Evolutionary conservation across 2,888 invertebrate species (phyloP).

Genomic region (Idaea aversata): DNA sequence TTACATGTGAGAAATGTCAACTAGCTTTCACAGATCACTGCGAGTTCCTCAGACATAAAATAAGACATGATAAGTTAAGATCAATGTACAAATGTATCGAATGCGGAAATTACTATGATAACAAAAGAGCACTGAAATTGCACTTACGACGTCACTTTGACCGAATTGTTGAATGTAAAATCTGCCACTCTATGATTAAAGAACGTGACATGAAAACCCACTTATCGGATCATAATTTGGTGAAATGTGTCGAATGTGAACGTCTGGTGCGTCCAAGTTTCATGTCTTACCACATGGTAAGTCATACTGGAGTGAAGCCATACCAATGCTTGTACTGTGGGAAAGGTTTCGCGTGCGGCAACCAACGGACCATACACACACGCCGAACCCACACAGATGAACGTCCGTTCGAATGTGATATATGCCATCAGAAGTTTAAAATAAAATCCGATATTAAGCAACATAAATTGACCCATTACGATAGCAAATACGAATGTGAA

Average conservation of each 20-base stretch:
- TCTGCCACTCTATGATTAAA: neutral
- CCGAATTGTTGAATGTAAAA: neutral
- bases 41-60: neutral
- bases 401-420: neutral
- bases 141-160: neutral
- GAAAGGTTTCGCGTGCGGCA: neutral
- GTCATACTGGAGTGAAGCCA: neutral
- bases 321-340: slow-evolving; percentile 2
- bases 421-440: neutral
- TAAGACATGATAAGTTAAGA: neutral
- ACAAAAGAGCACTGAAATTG: neutral
- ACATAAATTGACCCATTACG: neutral
- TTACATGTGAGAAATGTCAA: neutral
- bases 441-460: neutral
- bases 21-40: slow-evolving; percentile 2
- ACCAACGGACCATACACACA: neutral
- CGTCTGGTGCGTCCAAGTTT: neutral
- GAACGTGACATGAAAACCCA: neutral
- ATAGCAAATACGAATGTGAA: neutral
- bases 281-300: neutral
- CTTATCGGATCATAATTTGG: neutral
- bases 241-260: neutral
- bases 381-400: neutral
- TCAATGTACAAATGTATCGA: neutral
- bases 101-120: neutral